Evolutionary conservation across 2,113 vertebrate species (phyloP).

Genomic region (Penelope pileata): DNA sequence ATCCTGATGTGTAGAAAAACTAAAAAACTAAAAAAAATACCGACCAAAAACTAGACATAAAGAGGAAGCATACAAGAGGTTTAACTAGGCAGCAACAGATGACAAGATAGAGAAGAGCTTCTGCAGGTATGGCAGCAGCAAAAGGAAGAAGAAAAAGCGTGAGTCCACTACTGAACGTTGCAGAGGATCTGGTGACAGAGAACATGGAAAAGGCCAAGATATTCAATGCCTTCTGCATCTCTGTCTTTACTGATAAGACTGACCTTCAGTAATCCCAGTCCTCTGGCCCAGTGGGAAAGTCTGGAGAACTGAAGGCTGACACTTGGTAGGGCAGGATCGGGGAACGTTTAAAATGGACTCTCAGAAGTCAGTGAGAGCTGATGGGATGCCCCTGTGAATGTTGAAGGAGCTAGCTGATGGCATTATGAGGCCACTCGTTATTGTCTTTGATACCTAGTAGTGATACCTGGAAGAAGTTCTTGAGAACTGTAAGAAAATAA

Average conservation of each 20-base stretch:
- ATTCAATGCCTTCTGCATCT: not conserved
- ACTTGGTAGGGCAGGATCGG: not conserved
- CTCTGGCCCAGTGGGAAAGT: not conserved
- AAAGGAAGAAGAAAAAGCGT: not conserved
- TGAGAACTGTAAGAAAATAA: not conserved
- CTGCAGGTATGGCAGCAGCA: not conserved
- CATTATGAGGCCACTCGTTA: not conserved
- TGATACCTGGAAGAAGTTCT: not conserved
- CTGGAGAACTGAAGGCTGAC: not conserved
- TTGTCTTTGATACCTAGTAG: not conserved
- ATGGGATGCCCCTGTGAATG: not conserved
- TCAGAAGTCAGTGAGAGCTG: not conserved
- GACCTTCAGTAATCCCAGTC: not conserved
- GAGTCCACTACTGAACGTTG: not conserved
- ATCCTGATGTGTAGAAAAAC: not conserved
- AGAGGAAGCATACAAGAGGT: not conserved
- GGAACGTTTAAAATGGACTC: not conserved
- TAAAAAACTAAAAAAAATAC: not conserved
- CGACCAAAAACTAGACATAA: not conserved
- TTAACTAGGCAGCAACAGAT: fast-evolving
- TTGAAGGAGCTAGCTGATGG: not conserved
- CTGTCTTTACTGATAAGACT: not conserved
- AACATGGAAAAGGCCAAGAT: not conserved
- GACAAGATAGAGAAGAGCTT: not conserved
- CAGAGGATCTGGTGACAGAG: not conserved